A percentile compares a stretch with the other conserved stretches of the same genome.
These are phyloP conservation scores for Lamprologus tigripictilis DNA, from an alignment of 2,113 vertebrate species.

Conservation along the genomic window DNA sequence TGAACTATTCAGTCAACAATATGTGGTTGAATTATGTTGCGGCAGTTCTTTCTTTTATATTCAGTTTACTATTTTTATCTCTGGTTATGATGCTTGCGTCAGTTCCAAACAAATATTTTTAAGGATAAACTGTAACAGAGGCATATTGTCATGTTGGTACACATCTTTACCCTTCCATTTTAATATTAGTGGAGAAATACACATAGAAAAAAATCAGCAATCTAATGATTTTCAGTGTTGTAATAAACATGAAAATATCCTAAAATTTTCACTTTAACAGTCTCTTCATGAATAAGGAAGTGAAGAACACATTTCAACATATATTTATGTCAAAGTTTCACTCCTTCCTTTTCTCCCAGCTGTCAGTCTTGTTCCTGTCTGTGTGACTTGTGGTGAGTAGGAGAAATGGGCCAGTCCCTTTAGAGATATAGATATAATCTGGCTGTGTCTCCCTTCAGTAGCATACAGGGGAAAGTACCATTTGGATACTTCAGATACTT, in stretches of 20 bases:
- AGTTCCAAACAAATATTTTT: not conserved
- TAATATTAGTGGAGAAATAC: not conserved
- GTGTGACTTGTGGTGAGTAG: not conserved
- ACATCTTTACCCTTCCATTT: not conserved
- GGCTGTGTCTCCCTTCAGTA: not conserved
- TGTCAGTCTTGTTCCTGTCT: constrained; percentile 12
- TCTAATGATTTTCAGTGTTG: not conserved
- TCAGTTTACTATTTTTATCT: not conserved
- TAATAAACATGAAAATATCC: not conserved
- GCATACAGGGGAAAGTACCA: constrained; percentile 58
- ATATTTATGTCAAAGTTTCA: not conserved
- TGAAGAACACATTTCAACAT: not conserved
- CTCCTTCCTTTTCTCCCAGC: not conserved
- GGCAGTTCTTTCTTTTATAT: not conserved
- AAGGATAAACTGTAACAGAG: not conserved
- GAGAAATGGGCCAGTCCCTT: constrained; percentile 44
- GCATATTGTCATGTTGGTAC: not conserved
- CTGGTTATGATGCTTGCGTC: not conserved
- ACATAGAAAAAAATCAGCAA: not conserved
- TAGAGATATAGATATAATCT: not conserved
- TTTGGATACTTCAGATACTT: constrained; percentile 1
- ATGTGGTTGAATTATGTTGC: not conserved
- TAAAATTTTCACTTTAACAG: not conserved
- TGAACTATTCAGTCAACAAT: not conserved
- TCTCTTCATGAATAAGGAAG: not conserved